Evolutionary conservation across 2,888 invertebrate genomes (phyloP).

Genomic region (Rutpela maculata): DNA sequence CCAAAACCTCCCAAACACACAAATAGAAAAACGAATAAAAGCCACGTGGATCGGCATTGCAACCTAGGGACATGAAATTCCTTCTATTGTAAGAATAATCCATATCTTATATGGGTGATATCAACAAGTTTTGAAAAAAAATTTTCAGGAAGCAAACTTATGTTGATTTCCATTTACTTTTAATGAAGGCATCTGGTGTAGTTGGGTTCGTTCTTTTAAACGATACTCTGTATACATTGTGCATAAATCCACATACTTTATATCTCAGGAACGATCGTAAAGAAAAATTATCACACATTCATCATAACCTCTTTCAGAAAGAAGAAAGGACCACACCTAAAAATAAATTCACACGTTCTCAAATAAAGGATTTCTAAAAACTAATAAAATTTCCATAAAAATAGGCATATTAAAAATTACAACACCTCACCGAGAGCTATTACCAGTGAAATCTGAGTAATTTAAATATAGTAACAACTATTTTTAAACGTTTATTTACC

Average conservation of each 20-base stretch:
- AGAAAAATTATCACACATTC: neutral
- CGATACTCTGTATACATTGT: neutral
- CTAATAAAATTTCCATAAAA: conserved; percentile 27
- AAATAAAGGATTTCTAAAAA: conserved; percentile 19
- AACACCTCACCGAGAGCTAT: conserved; percentile 12
- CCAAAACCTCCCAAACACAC: too few relatives aligned
- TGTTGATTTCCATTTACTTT: too few relatives aligned
- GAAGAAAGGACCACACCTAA: conserved; percentile 21
- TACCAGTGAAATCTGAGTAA: conserved; percentile 24
- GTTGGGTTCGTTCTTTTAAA: too few relatives aligned
- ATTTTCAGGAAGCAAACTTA: too few relatives aligned
- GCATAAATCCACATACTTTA: neutral
- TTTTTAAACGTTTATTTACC: conserved; percentile 18
- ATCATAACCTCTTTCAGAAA: conserved; percentile 4
- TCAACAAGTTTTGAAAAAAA: too few relatives aligned
- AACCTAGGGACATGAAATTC: too few relatives aligned
- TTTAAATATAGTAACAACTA: conserved; percentile 21
- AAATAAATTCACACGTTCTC: conserved; percentile 33
- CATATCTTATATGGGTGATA: too few relatives aligned
- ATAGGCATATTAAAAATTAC: conserved; percentile 20
- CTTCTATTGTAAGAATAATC: too few relatives aligned
- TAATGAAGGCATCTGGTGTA: too few relatives aligned
- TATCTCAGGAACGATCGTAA: neutral
- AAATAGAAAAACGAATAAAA: too few relatives aligned
- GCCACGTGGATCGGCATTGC: too few relatives aligned